Base-by-base conservation (phyloP, 2,888 invertebrate species). In the Mylabris sibirica region DNA sequence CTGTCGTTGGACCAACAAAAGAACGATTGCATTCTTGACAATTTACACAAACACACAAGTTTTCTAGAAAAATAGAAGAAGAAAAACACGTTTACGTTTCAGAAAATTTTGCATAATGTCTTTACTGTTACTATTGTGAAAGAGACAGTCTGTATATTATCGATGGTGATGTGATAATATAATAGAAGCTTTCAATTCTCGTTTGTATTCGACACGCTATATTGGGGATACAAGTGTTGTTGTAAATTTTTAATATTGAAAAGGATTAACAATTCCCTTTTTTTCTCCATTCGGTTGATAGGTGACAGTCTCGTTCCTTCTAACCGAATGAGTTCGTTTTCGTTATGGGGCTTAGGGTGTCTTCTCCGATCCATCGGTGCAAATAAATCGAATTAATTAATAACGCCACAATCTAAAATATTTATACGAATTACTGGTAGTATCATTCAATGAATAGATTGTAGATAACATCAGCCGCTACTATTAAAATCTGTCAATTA, bases 381-480 rank as follows among this genome's bases (percentile, higher is more conserved):
- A 49, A 61, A 61, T 59, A 69, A 74, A 74, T 74, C 69, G 70
- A 72, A 68, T 74, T 73, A 79, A 79, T 76, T 77, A 75, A 74
- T 76, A 73, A 72, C 77, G 74, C 74, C 74, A 73, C 72, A 73
- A 76, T 68, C 72, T 69, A 76, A 78, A 79, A 79, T 78, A 80
- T 79, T 79, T 78, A 80, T 77, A 77, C 72, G 77, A 76, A 77
- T 77, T 78, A 80, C 76, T 72, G 75, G 73, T 75, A 72, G 69
- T 72, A 73, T 70, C 72, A 68, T 57, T 69, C 74, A 68, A 66
- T 75, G 74, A 60, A 67, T 64, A n/a, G 66, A 71, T 77, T 78
- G 69, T 65, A 76, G 79, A 79, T 79, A 78, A 64, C 66, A 79
- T 78, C 79, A 71, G 75, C 79, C 76, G 73, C 73, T 68, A 75